Percentiles rank a stretch among this genome's conserved stretches.
Evolutionary conservation across 37 sponge, comb jelly and placozoan genomes (phyloP).

Genomic region (Tethya wilhelma): DNA sequence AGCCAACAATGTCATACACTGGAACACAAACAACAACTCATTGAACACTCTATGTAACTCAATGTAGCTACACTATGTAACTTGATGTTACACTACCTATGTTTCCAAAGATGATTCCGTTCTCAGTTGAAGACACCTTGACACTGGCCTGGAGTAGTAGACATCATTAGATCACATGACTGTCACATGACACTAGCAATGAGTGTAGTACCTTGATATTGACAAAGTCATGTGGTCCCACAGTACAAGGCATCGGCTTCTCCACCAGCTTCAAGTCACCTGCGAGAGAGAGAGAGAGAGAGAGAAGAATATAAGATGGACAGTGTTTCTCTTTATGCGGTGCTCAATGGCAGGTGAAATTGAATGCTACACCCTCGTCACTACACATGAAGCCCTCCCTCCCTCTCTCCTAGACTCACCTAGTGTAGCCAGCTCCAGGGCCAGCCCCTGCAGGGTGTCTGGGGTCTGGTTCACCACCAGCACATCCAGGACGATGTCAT

Average conservation of each 20-base stretch:
- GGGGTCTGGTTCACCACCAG: slow-evolving; percentile 98
- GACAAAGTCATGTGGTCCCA: slow-evolving; percentile 95
- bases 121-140: slow-evolving; percentile 98
- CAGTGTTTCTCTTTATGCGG: no score
- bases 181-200: slow-evolving; percentile 4
- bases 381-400: no score
- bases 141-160: slow-evolving; percentile 59
- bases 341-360: no score
- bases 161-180: slow-evolving; percentile 4
- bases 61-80: no score
- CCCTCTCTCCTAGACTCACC: no score
- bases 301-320: no score
- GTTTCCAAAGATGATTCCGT: slow-evolving; percentile 99
- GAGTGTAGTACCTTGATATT: slow-evolving; percentile 85
- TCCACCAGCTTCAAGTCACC: slow-evolving; percentile 98
- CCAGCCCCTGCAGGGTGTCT: slow-evolving; percentile 94
- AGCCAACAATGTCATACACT: slow-evolving; percentile 98
- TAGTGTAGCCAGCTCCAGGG: slow-evolving; percentile 95
- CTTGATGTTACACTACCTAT: slow-evolving; percentile 88
- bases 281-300: no score
- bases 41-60: no score
- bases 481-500: slow-evolving; percentile 98
- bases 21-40: background rate
- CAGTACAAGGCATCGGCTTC: slow-evolving; percentile 84
- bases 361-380: no score